Conservation (phyloP, 1,140 invertebrate species). For the Cotesia typhae region DNA sequence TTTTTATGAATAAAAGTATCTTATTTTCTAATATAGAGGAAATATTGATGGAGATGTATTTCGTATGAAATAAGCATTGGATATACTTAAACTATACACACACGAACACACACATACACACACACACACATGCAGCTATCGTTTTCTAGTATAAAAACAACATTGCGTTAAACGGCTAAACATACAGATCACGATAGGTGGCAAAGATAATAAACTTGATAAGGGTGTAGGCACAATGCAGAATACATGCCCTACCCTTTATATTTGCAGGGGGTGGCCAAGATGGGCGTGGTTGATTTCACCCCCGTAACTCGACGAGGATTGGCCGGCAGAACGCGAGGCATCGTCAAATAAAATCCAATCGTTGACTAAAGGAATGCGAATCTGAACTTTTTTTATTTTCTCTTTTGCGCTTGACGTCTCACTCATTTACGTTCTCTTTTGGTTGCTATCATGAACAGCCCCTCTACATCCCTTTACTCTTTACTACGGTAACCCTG, state of each 20-base stretch:
- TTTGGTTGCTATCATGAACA: constrained; percentile 13
- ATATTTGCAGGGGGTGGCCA: constrained; percentile 28
- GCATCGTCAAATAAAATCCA: constrained; percentile 67
- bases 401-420: constrained; percentile 28
- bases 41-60: too few species aligned
- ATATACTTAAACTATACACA: too few species aligned
- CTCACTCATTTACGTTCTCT: constrained; percentile 26
- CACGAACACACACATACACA: too few species aligned
- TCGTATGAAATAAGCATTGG: too few species aligned
- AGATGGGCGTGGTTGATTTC: constrained; percentile 57
- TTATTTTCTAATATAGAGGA: too few species aligned
- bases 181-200: constrained; percentile 45
- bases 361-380: constrained; percentile 65
- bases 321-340: constrained; percentile 57
- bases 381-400: constrained; percentile 49
- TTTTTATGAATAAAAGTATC: too few species aligned
- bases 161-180: constrained; percentile 53
- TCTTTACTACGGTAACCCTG: constrained; percentile 30
- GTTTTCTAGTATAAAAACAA: constrained; percentile 45
- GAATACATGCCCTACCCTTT: constrained; percentile 26
- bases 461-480: constrained; percentile 26
- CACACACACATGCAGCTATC: neutral
- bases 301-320: constrained; percentile 43
- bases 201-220: constrained; percentile 66
- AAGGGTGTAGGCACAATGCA: constrained; percentile 56